Percentiles rank a stretch among this genome's conserved stretches.
Conservation (phyloP, 1,140 invertebrate species). For the Pararge aegeria region DNA sequence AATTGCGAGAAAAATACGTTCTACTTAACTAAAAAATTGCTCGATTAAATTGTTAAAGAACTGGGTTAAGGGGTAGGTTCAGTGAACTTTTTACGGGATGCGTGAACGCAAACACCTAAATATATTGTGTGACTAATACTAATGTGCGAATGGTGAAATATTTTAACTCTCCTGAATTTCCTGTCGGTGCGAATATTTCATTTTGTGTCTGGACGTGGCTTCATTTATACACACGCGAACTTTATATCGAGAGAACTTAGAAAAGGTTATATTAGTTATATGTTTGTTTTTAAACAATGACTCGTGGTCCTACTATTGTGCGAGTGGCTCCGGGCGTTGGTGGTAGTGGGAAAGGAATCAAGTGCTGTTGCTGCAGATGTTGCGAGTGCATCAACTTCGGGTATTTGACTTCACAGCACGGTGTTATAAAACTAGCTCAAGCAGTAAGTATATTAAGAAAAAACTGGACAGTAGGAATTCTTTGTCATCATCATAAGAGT, state of each 20-base stretch:
- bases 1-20: too few relatives aligned
- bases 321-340: conserved; percentile 59
- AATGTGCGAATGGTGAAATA: conserved; percentile 55
- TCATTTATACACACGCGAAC: conserved; percentile 6
- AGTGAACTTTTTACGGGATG: conserved; percentile 54
- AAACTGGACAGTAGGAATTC: not conserved
- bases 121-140: conserved; percentile 67
- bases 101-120: conserved; percentile 58
- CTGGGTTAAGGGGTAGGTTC: conserved; percentile 46
- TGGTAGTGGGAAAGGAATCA: conserved; percentile 76
- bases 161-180: conserved; percentile 58
- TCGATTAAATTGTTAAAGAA: not conserved
- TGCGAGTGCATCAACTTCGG: conserved; percentile 89
- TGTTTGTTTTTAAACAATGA: conserved; percentile 46
- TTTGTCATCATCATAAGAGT: not conserved
- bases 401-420: conserved; percentile 85
- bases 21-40: conserved; percentile 1
- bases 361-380: conserved; percentile 86
- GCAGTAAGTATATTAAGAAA: conserved; percentile 80
- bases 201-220: conserved; percentile 1
- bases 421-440: conserved; percentile 87
- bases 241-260: not conserved
- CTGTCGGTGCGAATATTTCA: conserved; percentile 32
- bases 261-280: too few relatives aligned
- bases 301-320: conserved; percentile 68